A percentile compares a stretch with the other conserved stretches of the same genome.
phyloP scores from a whole-genome alignment of 2,797 vertebrate genomes.

The Ambastaia sidthimunki region DNA sequence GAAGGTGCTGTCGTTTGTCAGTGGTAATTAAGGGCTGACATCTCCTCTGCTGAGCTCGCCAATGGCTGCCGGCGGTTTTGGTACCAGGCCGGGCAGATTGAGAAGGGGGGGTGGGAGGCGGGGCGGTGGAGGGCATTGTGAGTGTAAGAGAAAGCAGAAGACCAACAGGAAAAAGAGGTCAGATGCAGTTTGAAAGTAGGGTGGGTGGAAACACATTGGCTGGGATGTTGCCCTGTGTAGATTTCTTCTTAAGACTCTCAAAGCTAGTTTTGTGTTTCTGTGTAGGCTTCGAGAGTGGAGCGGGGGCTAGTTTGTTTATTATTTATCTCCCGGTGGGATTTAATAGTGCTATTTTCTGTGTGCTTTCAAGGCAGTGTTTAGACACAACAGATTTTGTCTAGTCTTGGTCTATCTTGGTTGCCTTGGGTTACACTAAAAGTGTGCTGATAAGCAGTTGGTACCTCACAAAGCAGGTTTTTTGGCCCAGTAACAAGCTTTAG shows the following conservation, averaged over 20 bases:
- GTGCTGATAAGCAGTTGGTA: neutral
- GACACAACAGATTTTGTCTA: neutral
- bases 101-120: neutral
- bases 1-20: conserved; percentile 52
- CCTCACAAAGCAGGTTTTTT: neutral
- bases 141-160: neutral
- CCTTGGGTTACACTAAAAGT: neutral
- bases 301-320: neutral
- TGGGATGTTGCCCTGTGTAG: neutral
- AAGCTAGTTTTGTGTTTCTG: neutral
- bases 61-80: neutral
- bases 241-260: conserved; percentile 3
- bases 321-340: neutral
- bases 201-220: neutral
- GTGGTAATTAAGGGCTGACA: conserved; percentile 45
- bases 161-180: neutral
- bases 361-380: neutral
- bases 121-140: neutral
- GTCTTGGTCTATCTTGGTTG: neutral
- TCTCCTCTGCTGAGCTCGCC: conserved; percentile 4
- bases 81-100: conserved; percentile 12
- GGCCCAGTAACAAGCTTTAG: neutral
- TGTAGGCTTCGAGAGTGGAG: neutral
- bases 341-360: neutral
- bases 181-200: conserved; percentile 3